Evolutionary conservation across 37 sponge, comb jelly and placozoan genomes (phyloP).

Genomic region (Bolinopsis microptera): DNA sequence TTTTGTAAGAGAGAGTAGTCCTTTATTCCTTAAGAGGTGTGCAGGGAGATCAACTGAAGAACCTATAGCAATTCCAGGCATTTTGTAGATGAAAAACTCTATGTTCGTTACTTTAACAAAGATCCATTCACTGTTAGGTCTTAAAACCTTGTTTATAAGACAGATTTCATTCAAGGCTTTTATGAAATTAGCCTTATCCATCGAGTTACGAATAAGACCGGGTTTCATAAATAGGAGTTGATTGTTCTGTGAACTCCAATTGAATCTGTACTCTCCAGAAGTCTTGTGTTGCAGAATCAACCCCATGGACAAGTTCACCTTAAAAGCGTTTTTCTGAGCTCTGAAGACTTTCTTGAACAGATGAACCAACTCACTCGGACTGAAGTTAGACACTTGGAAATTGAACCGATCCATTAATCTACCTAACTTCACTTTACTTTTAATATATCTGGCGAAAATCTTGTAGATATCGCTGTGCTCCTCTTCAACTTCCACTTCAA

Average conservation of each 20-base stretch:
- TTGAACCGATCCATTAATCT: neutral
- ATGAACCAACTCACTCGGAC: too few relatives aligned
- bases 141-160: neutral
- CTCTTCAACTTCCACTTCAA: neutral
- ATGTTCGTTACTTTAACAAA: too few relatives aligned
- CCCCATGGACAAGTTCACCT: too few relatives aligned
- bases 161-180: neutral
- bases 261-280: neutral
- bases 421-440: neutral
- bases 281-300: neutral
- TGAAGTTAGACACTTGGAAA: neutral
- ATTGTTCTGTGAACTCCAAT: too few relatives aligned
- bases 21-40: neutral
- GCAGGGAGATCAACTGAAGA: neutral
- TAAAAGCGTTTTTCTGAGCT: too few relatives aligned
- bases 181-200: neutral
- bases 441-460: neutral
- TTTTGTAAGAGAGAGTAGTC: neutral
- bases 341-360: too few relatives aligned
- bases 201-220: too few relatives aligned
- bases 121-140: neutral
- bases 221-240: too few relatives aligned
- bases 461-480: neutral
- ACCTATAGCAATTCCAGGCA: neutral
- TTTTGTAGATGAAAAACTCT: neutral